Conservation (phyloP, 2,797 vertebrate genomes). For the Falco concolor region DNA sequence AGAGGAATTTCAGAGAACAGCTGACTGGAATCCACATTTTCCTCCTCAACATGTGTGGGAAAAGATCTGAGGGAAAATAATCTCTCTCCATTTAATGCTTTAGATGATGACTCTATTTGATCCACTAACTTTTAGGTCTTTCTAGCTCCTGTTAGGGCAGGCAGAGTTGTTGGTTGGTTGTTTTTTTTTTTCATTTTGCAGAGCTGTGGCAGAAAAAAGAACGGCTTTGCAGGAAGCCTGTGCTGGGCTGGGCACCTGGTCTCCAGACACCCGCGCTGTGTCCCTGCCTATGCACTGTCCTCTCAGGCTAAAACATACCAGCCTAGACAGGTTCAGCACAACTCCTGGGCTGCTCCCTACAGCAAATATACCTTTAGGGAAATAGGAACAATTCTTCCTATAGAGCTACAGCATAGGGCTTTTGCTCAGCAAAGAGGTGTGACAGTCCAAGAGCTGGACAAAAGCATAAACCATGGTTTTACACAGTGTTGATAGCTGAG, state of each 20-base stretch:
- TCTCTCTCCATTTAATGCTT: not conserved
- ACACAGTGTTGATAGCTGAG: not conserved
- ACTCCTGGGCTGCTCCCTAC: not conserved
- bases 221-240: not conserved
- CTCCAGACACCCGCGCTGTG: not conserved
- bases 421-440: not conserved
- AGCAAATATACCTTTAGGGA: not conserved
- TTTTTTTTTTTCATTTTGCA: not conserved
- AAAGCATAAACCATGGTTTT: not conserved
- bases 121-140: not conserved
- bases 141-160: not conserved
- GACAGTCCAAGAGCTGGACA: not conserved
- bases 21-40: not conserved
- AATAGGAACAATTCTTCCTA: not conserved
- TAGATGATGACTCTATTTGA: not conserved
- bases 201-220: not conserved
- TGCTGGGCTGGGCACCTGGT: not conserved
- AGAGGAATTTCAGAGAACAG: constrained; percentile 11
- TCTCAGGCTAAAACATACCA: not conserved
- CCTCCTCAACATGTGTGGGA: not conserved
- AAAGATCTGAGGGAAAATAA: not conserved
- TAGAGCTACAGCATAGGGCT: not conserved
- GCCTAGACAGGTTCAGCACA: not conserved
- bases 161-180: not conserved
- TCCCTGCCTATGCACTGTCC: not conserved